A percentile compares a stretch with the other conserved stretches of the same genome.
These are phyloP conservation scores for Hafferia zeledoni DNA, from an alignment of 2,797 vertebrate species.

Conservation along the genomic window DNA sequence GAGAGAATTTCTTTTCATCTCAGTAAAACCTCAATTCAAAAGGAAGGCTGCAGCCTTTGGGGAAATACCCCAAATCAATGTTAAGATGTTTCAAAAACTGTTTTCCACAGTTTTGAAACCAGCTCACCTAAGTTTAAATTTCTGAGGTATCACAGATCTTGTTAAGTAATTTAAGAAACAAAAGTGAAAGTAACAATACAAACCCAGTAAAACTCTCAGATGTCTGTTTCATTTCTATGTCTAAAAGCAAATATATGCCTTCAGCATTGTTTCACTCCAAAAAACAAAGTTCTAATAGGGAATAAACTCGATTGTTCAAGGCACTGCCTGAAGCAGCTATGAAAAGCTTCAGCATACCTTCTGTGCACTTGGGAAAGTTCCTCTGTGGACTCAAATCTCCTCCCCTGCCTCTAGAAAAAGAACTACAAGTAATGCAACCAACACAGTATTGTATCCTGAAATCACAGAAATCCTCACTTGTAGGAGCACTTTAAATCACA, in stretches of 20 bases:
- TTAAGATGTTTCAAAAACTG: conserved; percentile 42
- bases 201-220: background rate
- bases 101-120: conserved; percentile 34
- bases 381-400: background rate
- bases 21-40: conserved; percentile 63
- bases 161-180: conserved; percentile 42
- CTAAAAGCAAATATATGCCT: background rate
- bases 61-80: conserved; percentile 49
- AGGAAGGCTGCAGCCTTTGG: conserved; percentile 39
- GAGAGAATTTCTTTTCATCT: conserved; percentile 63
- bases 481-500: background rate
- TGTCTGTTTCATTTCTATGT: background rate
- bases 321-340: background rate
- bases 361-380: background rate
- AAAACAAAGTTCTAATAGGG: background rate
- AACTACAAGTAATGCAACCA: background rate
- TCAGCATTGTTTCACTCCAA: background rate
- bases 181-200: background rate
- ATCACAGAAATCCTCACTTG: background rate
- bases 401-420: background rate
- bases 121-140: conserved; percentile 42
- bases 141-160: conserved; percentile 1
- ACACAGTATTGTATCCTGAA: background rate
- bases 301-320: background rate
- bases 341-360: background rate